phyloP scores from a whole-genome alignment of 2,888 invertebrate genomes.

The Coleophora deauratella region DNA sequence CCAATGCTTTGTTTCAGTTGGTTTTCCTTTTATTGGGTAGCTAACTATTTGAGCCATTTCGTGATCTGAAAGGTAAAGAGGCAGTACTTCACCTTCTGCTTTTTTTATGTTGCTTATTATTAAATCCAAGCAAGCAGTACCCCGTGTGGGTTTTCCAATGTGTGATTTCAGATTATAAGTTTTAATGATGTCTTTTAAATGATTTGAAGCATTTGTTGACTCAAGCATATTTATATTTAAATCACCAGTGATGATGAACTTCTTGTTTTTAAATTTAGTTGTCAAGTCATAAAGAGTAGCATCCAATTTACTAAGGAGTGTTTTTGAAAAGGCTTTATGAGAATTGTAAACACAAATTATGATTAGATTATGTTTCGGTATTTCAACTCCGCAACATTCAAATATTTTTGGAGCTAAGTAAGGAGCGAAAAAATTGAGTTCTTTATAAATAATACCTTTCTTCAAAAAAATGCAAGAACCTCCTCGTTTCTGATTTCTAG shows the following conservation, averaged over 20 bases:
- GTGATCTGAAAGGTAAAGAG: background rate
- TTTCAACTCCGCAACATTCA: too few species aligned
- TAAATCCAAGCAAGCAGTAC: background rate
- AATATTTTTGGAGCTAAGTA: too few species aligned
- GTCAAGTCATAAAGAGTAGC: background rate
- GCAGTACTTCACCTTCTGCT: background rate
- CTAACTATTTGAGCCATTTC: background rate
- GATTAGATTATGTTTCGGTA: too few species aligned
- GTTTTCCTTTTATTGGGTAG: background rate
- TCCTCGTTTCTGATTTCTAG: too few species aligned
- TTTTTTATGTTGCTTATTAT: background rate
- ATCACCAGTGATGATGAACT: background rate
- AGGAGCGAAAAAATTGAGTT: too few species aligned
- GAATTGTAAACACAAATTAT: too few species aligned
- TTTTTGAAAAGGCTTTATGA: too few species aligned
- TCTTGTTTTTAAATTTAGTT: background rate
- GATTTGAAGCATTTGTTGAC: background rate
- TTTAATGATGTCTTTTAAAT: background rate
- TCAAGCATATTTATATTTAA: background rate
- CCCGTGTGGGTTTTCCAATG: background rate
- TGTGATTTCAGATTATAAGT: background rate
- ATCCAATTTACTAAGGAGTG: too few species aligned
- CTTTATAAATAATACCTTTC: too few species aligned
- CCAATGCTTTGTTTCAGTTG: background rate
- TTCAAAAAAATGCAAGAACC: too few species aligned